Base-by-base conservation (phyloP, 2,888 invertebrate species). In the Aleiodes testaceus region DNA sequence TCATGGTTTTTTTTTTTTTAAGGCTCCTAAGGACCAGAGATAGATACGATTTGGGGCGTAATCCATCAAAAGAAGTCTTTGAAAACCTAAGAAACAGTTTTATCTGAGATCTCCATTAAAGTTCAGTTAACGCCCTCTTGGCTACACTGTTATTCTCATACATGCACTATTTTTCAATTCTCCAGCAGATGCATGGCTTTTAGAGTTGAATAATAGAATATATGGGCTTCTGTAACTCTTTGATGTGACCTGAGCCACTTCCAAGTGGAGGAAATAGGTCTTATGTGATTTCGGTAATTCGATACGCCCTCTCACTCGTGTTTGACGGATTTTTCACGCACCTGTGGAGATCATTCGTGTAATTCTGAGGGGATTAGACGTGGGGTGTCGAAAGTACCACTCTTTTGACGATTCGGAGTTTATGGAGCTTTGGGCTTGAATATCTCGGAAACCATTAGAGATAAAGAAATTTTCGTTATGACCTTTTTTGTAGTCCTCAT, bases 81-180 rank as follows among this genome's bases (percentile, higher is more conserved):
- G 79, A 82, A 78, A 79, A 75, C 77, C 71, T 42, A 73, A 69
- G 68, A 72, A 78, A 78, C 77, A 74, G n/a, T 80, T 83, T 81
- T 86, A 87, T 87, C 87, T 85, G 75, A 79, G 82, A 86, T 87
- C 86, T 87, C 87, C 87, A 87, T 87, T 87, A 87, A 85, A 85
- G 81, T 86, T 85, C 79, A 82, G 85, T 86, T 87, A 85, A 87
- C 86, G 87, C 87, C 86, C 85, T 84, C 84, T 82, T 83, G 81
- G 79, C 78, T 81, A 70, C 76, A 69, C 70, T 72, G 67, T 72
- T 66, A 42, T 52, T 44, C 66, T 49, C 18, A 55, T 66, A 30
- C 45, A 4, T n/a, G 36, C 12, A 20, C 64, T 64, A 26, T 44
- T 26, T 70, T 52, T 42, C 64, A 69, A 71, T 59, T 72, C 55